phyloP scores from a whole-genome alignment of 2,888 invertebrate species.

The Apeira syringaria region DNA sequence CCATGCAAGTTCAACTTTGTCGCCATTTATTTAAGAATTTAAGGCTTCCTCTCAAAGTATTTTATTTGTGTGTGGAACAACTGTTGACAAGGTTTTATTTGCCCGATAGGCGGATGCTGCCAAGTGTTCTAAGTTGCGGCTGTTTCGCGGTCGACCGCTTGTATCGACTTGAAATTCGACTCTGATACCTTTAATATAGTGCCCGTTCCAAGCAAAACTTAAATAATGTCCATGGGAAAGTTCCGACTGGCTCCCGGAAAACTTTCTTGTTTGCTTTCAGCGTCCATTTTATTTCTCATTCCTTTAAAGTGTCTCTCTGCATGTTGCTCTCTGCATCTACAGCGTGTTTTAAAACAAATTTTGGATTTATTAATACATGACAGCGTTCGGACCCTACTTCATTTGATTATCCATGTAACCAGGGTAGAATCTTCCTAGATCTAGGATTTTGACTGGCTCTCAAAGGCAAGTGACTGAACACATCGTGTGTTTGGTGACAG shows the following conservation, averaged over 20 bases:
- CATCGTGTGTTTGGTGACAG: no score
- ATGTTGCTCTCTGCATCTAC: slow-evolving; percentile 57
- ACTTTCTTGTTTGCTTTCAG: slow-evolving; percentile 69
- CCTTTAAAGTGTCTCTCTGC: slow-evolving; percentile 67
- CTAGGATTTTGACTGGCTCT: no score
- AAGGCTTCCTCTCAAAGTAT: slow-evolving; percentile 21
- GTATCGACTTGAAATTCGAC: slow-evolving; percentile 68
- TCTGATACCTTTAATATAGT: slow-evolving; percentile 70
- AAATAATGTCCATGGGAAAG: slow-evolving; percentile 74
- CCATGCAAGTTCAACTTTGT: slow-evolving; percentile 15
- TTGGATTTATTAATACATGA: no score
- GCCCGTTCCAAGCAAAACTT: slow-evolving; percentile 65
- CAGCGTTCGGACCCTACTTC: no score
- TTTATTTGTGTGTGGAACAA: slow-evolving; percentile 35
- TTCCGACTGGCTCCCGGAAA: slow-evolving; percentile 60
- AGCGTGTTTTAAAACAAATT: slow-evolving; percentile 66
- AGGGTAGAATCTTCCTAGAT: no score
- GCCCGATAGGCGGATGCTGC: slow-evolving; percentile 66
- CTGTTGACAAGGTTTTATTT: slow-evolving; percentile 77
- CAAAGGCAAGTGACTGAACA: no score
- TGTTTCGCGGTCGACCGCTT: slow-evolving; percentile 70
- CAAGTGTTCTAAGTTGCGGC: slow-evolving; percentile 63
- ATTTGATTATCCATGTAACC: no score
- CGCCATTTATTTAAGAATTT: slow-evolving; percentile 18
- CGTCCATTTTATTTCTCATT: slow-evolving; percentile 59